Evolutionary conservation across 2,888 invertebrate genomes (phyloP), one percentile per base, ranked within the genome.

Genomic region (Lithophane leautieri): DNA sequence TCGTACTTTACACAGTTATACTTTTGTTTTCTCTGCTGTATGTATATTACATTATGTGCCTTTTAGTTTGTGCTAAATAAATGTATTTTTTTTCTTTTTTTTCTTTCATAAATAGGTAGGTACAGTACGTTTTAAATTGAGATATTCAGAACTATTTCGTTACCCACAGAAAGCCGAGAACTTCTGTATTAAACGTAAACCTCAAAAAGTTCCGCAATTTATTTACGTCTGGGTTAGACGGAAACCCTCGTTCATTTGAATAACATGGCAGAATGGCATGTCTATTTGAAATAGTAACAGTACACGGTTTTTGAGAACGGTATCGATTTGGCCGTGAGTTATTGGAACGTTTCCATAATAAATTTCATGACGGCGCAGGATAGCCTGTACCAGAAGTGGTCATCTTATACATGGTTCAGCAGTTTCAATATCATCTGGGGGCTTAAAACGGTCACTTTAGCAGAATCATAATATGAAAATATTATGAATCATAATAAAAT

Each of bases 181-280:
- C 19, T 65, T 60, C 25, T 40, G 25, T 12, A n/a, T 34, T 34
- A 56, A 40, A 63, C 22, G 40, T 12, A 8, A 52, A 58, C n/a
- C 34, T 58, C 73, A 25, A 47, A 61, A 19, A 14, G 19, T n/a
- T 56, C 50, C 11, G 8, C 28, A 66, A 25, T 79, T 34, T 34
- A 79, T 54, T 73, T 61, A 73, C 40, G 0, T 25, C 47, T 19
- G n/a, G 40, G 34, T 28, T 28, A 12, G 2, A 44, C 12, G 47
- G 65, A 54, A 66, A 73, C 61, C 80, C 73, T 79, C 14, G 54
- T 73, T 54, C 12, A 40, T 60, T 40, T 14, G 14, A 65, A 40
- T 65, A 56, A 44, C 50, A 67, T 54, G 42, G 7, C 56, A 6
- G n/a, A 34, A 1, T 16, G 22, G 44, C 11, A 28, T 40, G 44